Conservation (phyloP, 2,797 vertebrate species). For the Pangasius sanitwongsei region DNA sequence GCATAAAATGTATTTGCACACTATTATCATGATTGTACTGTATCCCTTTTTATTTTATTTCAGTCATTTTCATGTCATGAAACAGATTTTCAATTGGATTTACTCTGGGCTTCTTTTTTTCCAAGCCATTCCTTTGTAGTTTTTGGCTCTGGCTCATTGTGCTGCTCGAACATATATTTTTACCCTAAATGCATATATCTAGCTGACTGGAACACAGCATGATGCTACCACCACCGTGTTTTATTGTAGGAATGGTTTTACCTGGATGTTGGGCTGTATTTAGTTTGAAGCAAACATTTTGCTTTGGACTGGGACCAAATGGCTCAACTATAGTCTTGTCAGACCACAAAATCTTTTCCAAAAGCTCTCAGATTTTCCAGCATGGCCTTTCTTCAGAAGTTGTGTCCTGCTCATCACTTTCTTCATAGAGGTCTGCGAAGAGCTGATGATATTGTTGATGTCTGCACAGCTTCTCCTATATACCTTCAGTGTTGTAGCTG, state of each 20-base stretch:
- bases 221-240: background rate
- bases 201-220: background rate
- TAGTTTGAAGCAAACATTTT: background rate
- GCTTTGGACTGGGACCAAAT: background rate
- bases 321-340: background rate
- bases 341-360: background rate
- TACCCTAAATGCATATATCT: background rate
- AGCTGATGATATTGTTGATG: background rate
- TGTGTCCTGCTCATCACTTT: background rate
- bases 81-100: background rate
- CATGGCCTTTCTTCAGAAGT: background rate
- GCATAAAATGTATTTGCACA: background rate
- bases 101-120: background rate
- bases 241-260: background rate
- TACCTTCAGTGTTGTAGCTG: no score
- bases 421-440: background rate
- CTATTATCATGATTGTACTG: background rate
- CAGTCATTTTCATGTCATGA: background rate
- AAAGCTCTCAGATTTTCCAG: no score
- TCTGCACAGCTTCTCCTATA: background rate
- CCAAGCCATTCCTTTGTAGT: background rate
- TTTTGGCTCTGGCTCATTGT: background rate
- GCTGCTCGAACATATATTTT: background rate
- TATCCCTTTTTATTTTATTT: background rate
- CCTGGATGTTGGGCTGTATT: background rate